A percentile compares a stretch with the other conserved stretches of the same genome.
These are phyloP conservation scores for Onychomys torridus DNA, from an alignment of 2,797 vertebrate genomes.

Conservation along the genomic window DNA sequence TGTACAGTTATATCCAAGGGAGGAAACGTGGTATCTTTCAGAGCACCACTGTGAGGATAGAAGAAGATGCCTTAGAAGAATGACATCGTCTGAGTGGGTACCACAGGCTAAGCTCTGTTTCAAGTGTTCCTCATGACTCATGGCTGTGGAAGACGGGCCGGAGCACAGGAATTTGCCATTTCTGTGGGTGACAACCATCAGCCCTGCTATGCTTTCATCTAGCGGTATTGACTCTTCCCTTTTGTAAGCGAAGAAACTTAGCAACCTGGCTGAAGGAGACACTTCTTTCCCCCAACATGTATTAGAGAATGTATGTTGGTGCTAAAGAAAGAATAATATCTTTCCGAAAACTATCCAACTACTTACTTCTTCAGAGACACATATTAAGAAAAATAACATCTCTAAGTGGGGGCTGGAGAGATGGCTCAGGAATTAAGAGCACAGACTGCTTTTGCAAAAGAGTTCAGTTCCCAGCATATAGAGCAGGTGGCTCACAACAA, in stretches of 20 bases:
- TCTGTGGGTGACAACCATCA: neutral
- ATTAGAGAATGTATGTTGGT: neutral
- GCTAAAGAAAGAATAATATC: neutral
- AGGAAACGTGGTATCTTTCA: neutral
- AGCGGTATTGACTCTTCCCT: neutral
- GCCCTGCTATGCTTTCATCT: neutral
- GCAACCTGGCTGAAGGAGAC: neutral
- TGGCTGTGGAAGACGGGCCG: neutral
- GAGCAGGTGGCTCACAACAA: neutral
- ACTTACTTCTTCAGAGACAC: neutral
- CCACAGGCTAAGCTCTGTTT: neutral
- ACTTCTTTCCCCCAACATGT: neutral
- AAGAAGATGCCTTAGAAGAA: neutral
- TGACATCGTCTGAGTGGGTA: neutral
- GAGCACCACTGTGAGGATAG: neutral
- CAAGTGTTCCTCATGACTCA: neutral
- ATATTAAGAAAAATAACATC: neutral
- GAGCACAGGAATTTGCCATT: neutral
- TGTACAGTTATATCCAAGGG: slow-evolving; percentile 19
- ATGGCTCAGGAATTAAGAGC: neutral
- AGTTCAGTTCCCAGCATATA: neutral
- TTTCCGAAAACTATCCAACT: neutral
- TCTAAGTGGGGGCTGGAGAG: neutral
- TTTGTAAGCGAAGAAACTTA: slow-evolving; percentile 12
- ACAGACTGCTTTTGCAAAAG: neutral